These are phyloP conservation scores for Anthopleura sola DNA, from an alignment of 64 coral and sea anemone genomes.

Conservation along the genomic window DNA sequence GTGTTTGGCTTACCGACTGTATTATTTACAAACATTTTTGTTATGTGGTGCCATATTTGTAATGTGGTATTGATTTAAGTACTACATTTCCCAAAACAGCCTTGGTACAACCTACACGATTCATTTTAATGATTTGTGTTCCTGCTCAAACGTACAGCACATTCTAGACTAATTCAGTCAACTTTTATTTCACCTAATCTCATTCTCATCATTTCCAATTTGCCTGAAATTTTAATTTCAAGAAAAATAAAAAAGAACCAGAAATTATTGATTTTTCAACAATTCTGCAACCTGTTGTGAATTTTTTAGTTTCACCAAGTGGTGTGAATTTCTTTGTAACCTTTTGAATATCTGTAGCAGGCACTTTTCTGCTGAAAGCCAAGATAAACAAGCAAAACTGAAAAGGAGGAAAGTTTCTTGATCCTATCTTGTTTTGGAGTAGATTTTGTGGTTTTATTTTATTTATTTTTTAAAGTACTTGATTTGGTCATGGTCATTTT, in stretches of 20 bases:
- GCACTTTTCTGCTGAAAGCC: neutral
- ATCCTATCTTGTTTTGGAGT: neutral
- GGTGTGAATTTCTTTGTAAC: neutral
- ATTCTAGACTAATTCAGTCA: neutral
- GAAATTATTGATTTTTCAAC: neutral
- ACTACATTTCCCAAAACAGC: slow-evolving; percentile 9
- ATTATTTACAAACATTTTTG: slow-evolving; percentile 20
- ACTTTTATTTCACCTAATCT: neutral
- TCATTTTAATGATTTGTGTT: neutral
- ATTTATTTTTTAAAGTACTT: neutral
- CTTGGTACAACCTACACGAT: neutral
- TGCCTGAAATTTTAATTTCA: neutral
- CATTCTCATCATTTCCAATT: neutral
- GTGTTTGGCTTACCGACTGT: slow-evolving; percentile 12
- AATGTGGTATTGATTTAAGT: slow-evolving; percentile 12
- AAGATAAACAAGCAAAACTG: neutral
- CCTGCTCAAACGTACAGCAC: neutral
- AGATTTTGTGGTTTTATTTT: neutral
- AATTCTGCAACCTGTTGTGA: neutral
- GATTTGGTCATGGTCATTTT: slow-evolving; percentile 11
- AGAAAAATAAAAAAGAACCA: neutral
- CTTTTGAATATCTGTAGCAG: neutral
- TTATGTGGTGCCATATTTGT: slow-evolving; percentile 21
- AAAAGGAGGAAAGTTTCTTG: neutral
- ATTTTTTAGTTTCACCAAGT: neutral